Base-by-base conservation (phyloP, 2,797 vertebrate genomes). In the Bryconaethiops microstoma region DNA sequence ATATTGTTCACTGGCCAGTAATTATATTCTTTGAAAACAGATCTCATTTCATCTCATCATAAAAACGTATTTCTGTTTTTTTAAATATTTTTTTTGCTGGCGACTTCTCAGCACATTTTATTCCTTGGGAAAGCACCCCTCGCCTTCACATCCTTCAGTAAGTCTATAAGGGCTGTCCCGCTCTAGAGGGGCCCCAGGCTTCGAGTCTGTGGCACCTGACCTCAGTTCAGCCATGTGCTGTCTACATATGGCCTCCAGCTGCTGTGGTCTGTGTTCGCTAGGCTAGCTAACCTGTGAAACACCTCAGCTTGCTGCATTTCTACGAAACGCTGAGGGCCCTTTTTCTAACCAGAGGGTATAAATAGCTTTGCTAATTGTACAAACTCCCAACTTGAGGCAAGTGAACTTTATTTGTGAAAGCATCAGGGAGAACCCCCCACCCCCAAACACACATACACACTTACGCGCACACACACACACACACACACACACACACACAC, bases 241-340 rank as follows among this genome's bases (percentile, higher is more conserved):
- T 73, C 35, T 57, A 85, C 89, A 92, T 88, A 86, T 92, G 91
- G 77, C 83, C 78, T 86, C 82, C 88, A 91, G 89, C 91, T 91
- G 90, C 84, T 86, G 86, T 23, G 12, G 23, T 62, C 16, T 76
- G 72, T 76, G 72, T 19, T 82, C 80, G 45, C 45, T 71, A 39
- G 72, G 82, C 50, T 88, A 77, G 85, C 84, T 82, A 88, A 89
- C 88, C 86, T 88, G 80, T 86, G 64, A 84, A 85, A 87, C 13
- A 42, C 76, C 83, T 70, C 52, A 76, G 79, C 77, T 78, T 76
- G 63, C 65, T 83, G 52, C 45, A 80, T 60, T 76, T 86, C 71
- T 72, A 63, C 45, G 48, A 72, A 65, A 84, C 57, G 74, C 74
- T 17, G 17, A 62, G 73, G 29, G 42, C 29, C 48, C 45, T 59